phyloP scores from a whole-genome alignment of 2,113 vertebrate species.

The Elephantulus edwardii region DNA sequence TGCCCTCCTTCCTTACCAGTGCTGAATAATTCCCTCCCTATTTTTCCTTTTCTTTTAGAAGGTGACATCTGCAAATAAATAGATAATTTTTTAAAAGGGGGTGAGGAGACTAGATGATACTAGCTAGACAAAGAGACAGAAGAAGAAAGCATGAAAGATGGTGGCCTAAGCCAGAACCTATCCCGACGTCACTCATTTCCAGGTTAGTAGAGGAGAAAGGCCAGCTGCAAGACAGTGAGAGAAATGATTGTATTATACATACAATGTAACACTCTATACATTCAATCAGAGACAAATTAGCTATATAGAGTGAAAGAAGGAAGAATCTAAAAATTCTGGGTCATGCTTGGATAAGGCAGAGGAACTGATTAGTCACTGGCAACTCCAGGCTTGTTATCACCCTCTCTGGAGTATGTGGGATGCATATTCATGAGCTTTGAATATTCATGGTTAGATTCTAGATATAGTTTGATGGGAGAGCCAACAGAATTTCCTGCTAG shows the following conservation, averaged over 20 bases:
- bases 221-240: not conserved
- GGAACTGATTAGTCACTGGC: not conserved
- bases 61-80: not conserved
- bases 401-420: not conserved
- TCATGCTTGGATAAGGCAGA: not conserved
- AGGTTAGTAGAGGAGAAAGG: not conserved
- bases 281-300: not conserved
- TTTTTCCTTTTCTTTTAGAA: not conserved
- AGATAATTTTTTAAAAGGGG: constrained; percentile 20
- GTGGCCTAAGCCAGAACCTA: not conserved
- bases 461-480: not conserved
- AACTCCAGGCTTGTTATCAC: not conserved
- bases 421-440: not conserved
- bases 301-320: not conserved
- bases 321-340: not conserved
- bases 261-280: not conserved
- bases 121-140: not conserved
- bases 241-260: not conserved
- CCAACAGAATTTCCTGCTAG: constrained; percentile 3
- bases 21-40: not conserved
- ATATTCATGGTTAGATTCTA: not conserved
- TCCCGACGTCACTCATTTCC: not conserved
- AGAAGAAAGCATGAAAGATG: not conserved
- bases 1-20: not conserved
- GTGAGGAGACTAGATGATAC: not conserved